Base-by-base conservation (phyloP, 2,113 vertebrate genomes). In the Heptranchias perlo region DNA sequence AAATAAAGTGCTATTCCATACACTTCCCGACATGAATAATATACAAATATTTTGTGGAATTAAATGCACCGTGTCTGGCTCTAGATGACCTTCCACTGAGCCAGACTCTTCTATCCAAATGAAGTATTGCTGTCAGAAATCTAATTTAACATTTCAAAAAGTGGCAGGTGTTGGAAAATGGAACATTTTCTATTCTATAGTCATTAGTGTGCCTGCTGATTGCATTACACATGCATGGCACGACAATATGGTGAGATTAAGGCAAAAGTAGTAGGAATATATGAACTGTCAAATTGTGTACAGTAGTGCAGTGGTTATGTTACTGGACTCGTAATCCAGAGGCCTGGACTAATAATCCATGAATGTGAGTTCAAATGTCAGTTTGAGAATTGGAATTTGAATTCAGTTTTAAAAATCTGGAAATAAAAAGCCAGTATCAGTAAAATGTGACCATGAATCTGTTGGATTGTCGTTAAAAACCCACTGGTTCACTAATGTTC, bases 111-210 rank as follows among this genome's bases (percentile, higher is more conserved):
- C 62, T 25, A 25, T 44, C 6, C 8, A 94, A 5, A 94, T 94
- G 21, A 67, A 47, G 21, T 47, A 94, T 49, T 94, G 39, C 93
- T 94, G 62, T 14, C 93, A 67, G 93, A 39, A 47, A 44, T 49
- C 93, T 67, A 93, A 93, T 93, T 62, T 62, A 94, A 67, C 39
- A 67, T 49, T 94, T 69, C 93, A 94, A 49, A 94, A 93, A 62
- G 4, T 18, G 35, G 62, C 39, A 67, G 64, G 39, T 94, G n/a
- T 49, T 67, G 93, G 62, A 94, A 65, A 92, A 92, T 62, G 54
- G 54, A 92, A 92, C 39, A 94, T 47, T 39, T 65, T 67, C 93
- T 47, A 94, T 23, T 47, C 21, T 65, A 39, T 23, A 94, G 23
- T 35, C 62, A 49, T 94, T 28, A 67, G 93, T 67, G 62, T 65